Evolutionary conservation across 2,797 vertebrate genomes (phyloP), one percentile per base, ranked within the genome.

Genomic region (Anableps anableps): DNA sequence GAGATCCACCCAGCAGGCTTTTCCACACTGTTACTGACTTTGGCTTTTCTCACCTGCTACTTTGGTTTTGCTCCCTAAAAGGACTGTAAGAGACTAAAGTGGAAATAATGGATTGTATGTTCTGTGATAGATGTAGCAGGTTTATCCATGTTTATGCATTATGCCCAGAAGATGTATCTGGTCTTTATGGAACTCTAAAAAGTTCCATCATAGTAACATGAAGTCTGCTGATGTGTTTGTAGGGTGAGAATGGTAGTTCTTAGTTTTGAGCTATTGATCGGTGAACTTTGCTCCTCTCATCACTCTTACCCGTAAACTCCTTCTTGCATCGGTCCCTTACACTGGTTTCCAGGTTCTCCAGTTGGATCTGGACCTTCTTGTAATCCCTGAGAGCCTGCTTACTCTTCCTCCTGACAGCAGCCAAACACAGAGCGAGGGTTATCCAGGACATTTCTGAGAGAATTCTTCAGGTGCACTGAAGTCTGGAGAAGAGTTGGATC

Each of bases 281-380:
- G 4, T 47, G 13, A 6, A n/a, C 26, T 36, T 53, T 31, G 31
- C n/a, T 41, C 31, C 8, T 4, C 6, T 53, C 38, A 4, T 19
- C 21, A 16, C n/a, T 58, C 84, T 88, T 90, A 99, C 98, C 98
- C 89, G 98, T 99, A 89, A 99, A 99, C 92, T 99, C 98, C 82
- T 99, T 99, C 93, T 99, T 99, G 93, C 98, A 99, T 86, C 98
- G 97, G 91, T 99, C 98, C 80, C 98, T 96, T 85, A 99, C 98
- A 0, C 98, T 99, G 7, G 98, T 99, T 93, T 99, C 98, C 89
- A 99, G 95, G 84, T 99, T 99, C 95, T 99, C 98, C 90, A 99
- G 91, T 78, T 99, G 98, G 89, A 99, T 99, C 95, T 99, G 98
- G 83, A 99, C 98, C 93, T 99, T 99, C 95, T 99, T 99, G 88